Evolutionary conservation across 2,888 invertebrate genomes (phyloP), one percentile per base, ranked within the genome.

Genomic region (Ametastegia equiseti): DNA sequence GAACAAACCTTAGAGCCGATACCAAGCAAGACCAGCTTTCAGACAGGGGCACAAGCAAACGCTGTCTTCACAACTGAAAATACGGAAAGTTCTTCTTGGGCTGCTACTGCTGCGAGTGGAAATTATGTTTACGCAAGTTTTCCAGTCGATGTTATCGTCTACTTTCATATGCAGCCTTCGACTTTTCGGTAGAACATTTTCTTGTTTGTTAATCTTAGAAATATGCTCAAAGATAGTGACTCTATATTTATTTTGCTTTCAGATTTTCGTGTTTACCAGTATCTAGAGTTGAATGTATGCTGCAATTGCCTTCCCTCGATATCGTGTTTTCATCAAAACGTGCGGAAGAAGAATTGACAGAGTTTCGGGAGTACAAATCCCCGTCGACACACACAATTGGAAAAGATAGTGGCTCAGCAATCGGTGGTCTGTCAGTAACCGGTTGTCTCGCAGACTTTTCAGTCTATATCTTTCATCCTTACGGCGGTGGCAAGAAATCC

Each of bases 91-190:
- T 89, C 91, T 47, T 91, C 90, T 6, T 91, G 91, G 88, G 89
- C 91, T 5, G 90, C 88, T 1, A 89, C 91, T 13, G 90, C 91
- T 39, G 91, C 91, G 9, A 89, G 86, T 81, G 89, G 89, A 67
- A 91, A 91, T 87, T 97, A 97, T 89, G 97, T 96, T 85, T 97
- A 97, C 90, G 96, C 97, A 50, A 98, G 98, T 80, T 99, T 99
- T 92, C 99, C 99, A 0, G 98, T 99, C 0, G 99, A 99, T 92
- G 98, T 99, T 33, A 97, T 99, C 86, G 98, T 99, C 60, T 98
- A 98, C 92, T 97, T 99, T 93, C 97, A 98, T 92, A 98, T 99
- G 96, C 98, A 99, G 91, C 98, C 99, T 0, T 98, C 98, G 80
- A 97, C 98, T 0, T 98, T 99, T 92, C 93, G 91, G 91, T 90